Conservation (phyloP, 2,797 vertebrate species). For the Philypnodon macrostomus region DNA sequence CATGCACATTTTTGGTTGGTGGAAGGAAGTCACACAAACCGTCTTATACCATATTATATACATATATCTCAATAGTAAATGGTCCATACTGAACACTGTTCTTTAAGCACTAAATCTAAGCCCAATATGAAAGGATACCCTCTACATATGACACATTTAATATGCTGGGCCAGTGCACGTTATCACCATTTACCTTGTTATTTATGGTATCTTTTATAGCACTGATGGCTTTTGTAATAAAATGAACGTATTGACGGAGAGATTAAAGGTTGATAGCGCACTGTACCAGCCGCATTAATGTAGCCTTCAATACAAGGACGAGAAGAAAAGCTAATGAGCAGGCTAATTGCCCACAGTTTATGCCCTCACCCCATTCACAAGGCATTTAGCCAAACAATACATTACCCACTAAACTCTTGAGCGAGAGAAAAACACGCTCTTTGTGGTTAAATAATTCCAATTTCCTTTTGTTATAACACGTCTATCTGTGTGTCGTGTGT, state of each 20-base stretch:
- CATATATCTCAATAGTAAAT: no score
- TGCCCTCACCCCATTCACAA: constrained; percentile 6
- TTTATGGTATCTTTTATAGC: constrained; percentile 26
- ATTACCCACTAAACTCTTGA: background rate
- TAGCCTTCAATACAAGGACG: constrained; percentile 2
- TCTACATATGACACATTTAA: constrained; percentile 28
- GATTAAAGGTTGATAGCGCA: constrained; percentile 3
- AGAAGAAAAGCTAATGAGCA: constrained; percentile 2
- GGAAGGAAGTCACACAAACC: no score
- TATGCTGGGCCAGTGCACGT: constrained; percentile 5
- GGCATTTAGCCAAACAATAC: constrained; percentile 5
- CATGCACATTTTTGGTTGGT: no score
- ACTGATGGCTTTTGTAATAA: constrained; percentile 22
- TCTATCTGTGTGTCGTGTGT: constrained; percentile 11
- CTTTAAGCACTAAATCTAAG: constrained; percentile 2
- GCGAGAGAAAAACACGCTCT: background rate
- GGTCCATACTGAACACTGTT: no score
- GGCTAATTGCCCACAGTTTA: constrained; percentile 13
- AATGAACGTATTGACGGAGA: constrained; percentile 17
- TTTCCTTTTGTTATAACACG: constrained; percentile 7
- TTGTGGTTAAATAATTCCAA: constrained; percentile 1
- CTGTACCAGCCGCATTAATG: constrained; percentile 2
- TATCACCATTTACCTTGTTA: constrained; percentile 27
- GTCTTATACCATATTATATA: no score
- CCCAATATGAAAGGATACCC: background rate